Percentiles rank a stretch among this genome's conserved stretches.
Evolutionary conservation across 2,113 vertebrate species (phyloP).

Genomic region (Holacanthus passer): DNA sequence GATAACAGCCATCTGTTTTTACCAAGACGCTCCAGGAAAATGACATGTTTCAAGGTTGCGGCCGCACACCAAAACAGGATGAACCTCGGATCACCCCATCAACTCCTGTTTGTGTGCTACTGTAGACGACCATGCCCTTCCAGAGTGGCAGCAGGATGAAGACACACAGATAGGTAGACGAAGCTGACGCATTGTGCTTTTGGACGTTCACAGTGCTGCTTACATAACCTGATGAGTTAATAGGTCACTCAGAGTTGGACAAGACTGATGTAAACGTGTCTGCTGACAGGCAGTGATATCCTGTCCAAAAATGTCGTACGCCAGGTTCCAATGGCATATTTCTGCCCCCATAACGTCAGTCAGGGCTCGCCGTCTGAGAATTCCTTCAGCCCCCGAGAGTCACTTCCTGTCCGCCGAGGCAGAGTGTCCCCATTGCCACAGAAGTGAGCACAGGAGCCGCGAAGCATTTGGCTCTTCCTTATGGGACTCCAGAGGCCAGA

Average conservation of each 20-base stretch:
- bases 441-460: conserved; percentile 61
- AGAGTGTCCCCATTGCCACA: conserved; percentile 68
- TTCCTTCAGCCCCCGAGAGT: conserved; percentile 59
- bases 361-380: conserved; percentile 69
- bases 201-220: conserved; percentile 24
- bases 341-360: conserved; percentile 55
- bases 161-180: conserved; percentile 47
- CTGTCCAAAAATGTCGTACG: conserved; percentile 43
- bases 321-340: conserved; percentile 46
- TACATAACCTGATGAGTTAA: conserved; percentile 70
- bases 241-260: conserved; percentile 68
- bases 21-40: conserved; percentile 76
- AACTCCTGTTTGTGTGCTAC: conserved; percentile 75
- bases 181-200: conserved; percentile 39
- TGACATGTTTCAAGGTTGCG: conserved; percentile 81
- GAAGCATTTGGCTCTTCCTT: conserved; percentile 76
- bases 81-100: conserved; percentile 68
- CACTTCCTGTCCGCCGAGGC: conserved; percentile 77
- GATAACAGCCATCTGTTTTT: conserved; percentile 80
- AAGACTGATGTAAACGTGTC: conserved; percentile 73
- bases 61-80: conserved; percentile 84
- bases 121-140: conserved; percentile 66
- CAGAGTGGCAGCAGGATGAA: conserved; percentile 78
- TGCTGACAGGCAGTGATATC: conserved; percentile 62
- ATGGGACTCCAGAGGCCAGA: conserved; percentile 73